Percentiles rank a stretch among this genome's conserved stretches.
Conservation (phyloP, 2,113 vertebrate species). For the Mus pahari region DNA sequence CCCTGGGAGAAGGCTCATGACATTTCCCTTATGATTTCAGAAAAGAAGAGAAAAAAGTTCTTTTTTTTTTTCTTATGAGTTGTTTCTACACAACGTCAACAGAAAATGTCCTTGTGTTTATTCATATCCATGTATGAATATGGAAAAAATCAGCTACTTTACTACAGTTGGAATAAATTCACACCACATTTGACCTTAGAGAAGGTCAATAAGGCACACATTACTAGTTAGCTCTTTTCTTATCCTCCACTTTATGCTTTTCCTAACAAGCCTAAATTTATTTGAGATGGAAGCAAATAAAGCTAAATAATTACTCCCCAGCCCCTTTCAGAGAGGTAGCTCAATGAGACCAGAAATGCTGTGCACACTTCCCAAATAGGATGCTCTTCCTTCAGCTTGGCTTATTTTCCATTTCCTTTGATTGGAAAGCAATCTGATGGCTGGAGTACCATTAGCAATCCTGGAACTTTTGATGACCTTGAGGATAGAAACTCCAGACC, state of each 20-base stretch:
- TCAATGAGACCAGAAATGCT: not conserved
- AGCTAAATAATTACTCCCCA: not conserved
- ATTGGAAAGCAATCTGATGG: not conserved
- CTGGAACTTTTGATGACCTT: not conserved
- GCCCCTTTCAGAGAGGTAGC: not conserved
- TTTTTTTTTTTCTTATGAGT: not conserved
- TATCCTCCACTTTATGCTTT: not conserved
- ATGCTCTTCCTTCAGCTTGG: not conserved
- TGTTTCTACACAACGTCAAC: conserved; percentile 27
- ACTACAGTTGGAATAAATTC: not conserved
- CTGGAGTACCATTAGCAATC: not conserved
- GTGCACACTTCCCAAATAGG: not conserved
- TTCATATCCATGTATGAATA: too few species aligned
- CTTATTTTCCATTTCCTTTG: not conserved
- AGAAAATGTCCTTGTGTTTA: not conserved
- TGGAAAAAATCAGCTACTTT: not conserved
- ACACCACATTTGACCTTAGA: not conserved
- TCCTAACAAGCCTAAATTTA: not conserved
- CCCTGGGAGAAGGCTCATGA: conserved; percentile 72
- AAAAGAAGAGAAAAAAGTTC: not conserved
- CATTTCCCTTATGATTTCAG: conserved; percentile 64
- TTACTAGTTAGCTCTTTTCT: not conserved
- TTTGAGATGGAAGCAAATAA: not conserved
- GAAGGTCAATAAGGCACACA: not conserved
- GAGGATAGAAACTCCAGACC: not conserved